These are phyloP conservation scores for Carcharodon carcharias DNA, from an alignment of 2,797 vertebrate genomes.

Conservation along the genomic window DNA sequence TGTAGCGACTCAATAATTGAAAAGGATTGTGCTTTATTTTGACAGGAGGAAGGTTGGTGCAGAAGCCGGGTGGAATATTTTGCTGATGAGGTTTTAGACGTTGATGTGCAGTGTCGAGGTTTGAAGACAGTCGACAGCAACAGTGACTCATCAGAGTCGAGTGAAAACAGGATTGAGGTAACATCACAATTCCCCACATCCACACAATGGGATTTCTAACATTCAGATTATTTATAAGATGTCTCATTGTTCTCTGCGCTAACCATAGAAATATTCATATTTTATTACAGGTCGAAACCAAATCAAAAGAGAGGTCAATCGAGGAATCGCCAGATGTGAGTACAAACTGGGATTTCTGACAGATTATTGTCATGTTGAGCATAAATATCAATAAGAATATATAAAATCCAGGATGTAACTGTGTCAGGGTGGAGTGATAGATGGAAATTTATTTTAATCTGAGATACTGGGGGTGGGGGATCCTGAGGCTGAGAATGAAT, in stretches of 20 bases:
- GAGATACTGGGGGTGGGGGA: not conserved
- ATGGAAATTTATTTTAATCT: not conserved
- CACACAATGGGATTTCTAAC: not conserved
- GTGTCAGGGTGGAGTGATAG: not conserved
- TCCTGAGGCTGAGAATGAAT: not conserved
- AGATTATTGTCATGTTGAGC: not conserved
- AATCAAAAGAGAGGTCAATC: not conserved
- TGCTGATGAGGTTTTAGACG: not conserved
- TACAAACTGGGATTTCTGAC: not conserved
- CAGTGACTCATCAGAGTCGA: not conserved
- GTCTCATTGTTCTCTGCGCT: not conserved
- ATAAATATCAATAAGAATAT: not conserved
- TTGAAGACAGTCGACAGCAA: not conserved
- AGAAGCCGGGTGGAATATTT: constrained; percentile 2
- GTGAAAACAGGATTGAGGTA: not conserved
- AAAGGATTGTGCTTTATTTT: not conserved
- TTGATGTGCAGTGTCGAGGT: not conserved
- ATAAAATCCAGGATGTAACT: not conserved
- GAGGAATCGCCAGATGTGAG: not conserved
- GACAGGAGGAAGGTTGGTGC: not conserved
- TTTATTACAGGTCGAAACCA: not conserved
- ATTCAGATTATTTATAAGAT: not conserved
- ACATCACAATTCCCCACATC: not conserved
- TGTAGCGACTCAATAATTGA: too few relatives aligned
- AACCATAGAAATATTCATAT: not conserved